Evolutionary conservation across 2,113 vertebrate genomes (phyloP).

Genomic region (Dasypus novemcinctus): DNA sequence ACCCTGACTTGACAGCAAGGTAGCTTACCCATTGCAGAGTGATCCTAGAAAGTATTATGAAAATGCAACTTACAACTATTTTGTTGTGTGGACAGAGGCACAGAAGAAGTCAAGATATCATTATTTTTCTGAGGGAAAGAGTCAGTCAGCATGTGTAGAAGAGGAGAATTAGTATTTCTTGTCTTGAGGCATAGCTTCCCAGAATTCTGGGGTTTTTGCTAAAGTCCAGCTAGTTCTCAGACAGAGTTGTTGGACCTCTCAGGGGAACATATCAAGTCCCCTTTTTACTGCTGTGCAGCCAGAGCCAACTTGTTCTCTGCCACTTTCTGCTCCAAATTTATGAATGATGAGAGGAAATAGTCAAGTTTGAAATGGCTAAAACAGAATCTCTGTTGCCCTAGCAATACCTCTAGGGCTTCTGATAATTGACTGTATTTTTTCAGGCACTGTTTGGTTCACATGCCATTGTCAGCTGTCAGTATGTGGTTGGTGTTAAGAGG

Average conservation of each 20-base stretch:
- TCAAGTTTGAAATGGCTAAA: neutral
- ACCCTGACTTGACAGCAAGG: neutral
- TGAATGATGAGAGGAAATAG: constrained; percentile 12
- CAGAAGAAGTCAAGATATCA: neutral
- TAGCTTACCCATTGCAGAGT: neutral
- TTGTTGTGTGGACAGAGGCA: neutral
- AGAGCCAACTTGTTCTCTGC: neutral
- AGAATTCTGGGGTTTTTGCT: constrained; percentile 32
- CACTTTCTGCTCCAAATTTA: neutral
- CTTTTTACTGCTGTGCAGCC: neutral
- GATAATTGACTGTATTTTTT: neutral
- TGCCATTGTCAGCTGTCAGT: neutral
- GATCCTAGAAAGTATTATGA: neutral
- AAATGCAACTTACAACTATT: neutral
- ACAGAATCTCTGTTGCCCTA: neutral
- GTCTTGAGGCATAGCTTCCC: neutral
- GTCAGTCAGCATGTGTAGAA: neutral
- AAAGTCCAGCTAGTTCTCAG: neutral
- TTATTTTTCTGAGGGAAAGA: neutral
- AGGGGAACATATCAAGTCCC: neutral
- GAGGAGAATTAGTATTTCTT: neutral
- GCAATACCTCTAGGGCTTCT: neutral
- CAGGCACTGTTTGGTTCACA: neutral
- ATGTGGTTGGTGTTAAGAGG: neutral
- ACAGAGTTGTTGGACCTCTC: neutral